Conservation (phyloP, 2,888 invertebrate genomes). For the Operophtera brumata region DNA sequence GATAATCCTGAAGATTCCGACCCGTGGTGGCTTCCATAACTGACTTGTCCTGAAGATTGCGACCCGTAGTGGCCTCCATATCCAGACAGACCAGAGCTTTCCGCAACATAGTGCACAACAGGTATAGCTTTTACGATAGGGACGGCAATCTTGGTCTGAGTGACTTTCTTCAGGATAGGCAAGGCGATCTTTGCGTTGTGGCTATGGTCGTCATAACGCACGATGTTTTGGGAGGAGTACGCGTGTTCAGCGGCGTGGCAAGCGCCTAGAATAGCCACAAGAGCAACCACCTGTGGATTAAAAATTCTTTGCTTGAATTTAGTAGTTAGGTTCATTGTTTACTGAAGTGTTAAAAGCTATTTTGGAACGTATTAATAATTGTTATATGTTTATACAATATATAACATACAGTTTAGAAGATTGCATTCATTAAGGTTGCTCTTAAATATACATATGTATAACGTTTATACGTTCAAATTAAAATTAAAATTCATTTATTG, state of each 20-base stretch:
- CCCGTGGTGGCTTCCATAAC: conserved; percentile 1
- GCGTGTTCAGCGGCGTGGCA: conserved; percentile 44
- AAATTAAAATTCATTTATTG: no score
- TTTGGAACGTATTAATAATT: no score
- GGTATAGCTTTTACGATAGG: conserved; percentile 29
- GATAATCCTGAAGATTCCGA: background rate
- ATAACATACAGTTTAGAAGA: no score
- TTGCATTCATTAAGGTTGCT: no score
- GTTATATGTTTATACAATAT: no score
- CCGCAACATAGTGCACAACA: conserved; percentile 35
- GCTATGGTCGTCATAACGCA: conserved; percentile 33
- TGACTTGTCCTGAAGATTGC: background rate
- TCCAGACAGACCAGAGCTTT: conserved; percentile 19
- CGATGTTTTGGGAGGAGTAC: conserved; percentile 45
- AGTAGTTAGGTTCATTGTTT: background rate
- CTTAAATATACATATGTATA: no score
- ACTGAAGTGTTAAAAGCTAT: no score
- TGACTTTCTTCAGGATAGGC: conserved; percentile 20
- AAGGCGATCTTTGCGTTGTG: conserved; percentile 16
- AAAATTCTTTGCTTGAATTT: conserved; percentile 1
- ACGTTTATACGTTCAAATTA: no score
- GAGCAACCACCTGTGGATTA: conserved; percentile 36
- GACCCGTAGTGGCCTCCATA: conserved; percentile 23
- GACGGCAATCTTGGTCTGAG: conserved; percentile 8
- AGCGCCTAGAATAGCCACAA: conserved; percentile 39